Base-by-base conservation (phyloP, 1,140 invertebrate species). In the Caenorhabditis elegans region DNA sequence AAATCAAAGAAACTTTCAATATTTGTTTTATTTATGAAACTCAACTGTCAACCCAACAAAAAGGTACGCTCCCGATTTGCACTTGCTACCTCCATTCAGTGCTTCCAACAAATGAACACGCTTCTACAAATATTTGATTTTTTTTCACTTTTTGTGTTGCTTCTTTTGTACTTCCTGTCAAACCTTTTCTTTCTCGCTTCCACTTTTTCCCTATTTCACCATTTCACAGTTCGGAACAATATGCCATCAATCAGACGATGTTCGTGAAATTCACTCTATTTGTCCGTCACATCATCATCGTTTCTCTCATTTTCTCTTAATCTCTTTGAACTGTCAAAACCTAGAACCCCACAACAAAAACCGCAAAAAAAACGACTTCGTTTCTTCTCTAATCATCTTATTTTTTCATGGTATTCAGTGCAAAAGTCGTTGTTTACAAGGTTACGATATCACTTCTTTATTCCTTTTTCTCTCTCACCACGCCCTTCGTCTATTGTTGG, bases 161-260 rank as follows among this genome's bases (percentile, higher is more conserved):
- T 11, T 10, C 60, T 39, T 70, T 70, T 70, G 60, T 70, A 70
- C 60, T 70, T 36, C n/a, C 39, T 8, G 15, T n/a, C n/a, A 43
- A 43, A 43, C 39, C 22, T 39, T 26, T 43, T 31, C 53, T 19
- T 19, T 55, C 8, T 55, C 19, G 17, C 60, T 43, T 43, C 8
- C 34, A 31, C 28, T 11, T 34, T 24, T 28, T 24, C 34, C 24
- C 22, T 53, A 10, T 53, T 6, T 26, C 15, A 19, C 55, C 15
- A 70, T 70, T 70, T 70, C 60, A 39, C 60, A 31, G 28, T 39
- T 39, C 34, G 60, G 60, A 70, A 70, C 60, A 70, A 70, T 70
- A 70, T 39, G n/a, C 60, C 60, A 70, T 70, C 60, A 70, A 70
- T 70, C 60, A 70, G 60, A 70, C 34, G 60, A 70, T 70, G 60